Percentiles rank a stretch among this genome's conserved stretches.
phyloP scores from a whole-genome alignment of 2,797 vertebrate genomes.

The Pipistrellus kuhlii region DNA sequence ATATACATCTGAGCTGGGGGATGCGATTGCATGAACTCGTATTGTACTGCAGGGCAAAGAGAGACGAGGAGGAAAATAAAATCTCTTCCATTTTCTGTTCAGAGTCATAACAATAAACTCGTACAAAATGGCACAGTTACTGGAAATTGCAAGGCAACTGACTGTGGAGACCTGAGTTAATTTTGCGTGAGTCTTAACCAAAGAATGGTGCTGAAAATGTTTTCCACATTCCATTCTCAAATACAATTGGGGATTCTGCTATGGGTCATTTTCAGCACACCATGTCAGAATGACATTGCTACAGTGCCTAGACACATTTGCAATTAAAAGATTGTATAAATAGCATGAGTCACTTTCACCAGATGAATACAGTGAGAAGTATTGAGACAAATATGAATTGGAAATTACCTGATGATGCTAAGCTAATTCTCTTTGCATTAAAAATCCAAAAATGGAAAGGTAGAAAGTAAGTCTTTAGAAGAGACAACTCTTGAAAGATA shows the following conservation, averaged over 20 bases:
- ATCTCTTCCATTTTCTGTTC: slow-evolving; percentile 25
- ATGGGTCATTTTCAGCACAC: not conserved
- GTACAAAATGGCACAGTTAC: slow-evolving; percentile 38
- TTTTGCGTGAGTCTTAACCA: not conserved
- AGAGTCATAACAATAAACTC: slow-evolving; percentile 50
- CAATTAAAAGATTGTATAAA: not conserved
- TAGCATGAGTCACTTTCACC: not conserved
- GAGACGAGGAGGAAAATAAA: slow-evolving; percentile 49
- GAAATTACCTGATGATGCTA: slow-evolving; percentile 11
- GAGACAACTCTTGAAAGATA: not conserved
- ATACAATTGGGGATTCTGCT: not conserved
- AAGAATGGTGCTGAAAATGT: not conserved
- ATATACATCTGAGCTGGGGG: slow-evolving; percentile 68
- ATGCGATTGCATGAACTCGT: not conserved
- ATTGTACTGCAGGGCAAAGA: not conserved
- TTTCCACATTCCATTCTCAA: not conserved
- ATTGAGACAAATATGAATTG: not conserved
- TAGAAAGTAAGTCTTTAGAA: not conserved
- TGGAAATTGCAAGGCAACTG: slow-evolving; percentile 27
- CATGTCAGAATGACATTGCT: not conserved
- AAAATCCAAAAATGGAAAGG: not conserved
- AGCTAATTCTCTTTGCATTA: not conserved
- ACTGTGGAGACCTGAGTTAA: not conserved
- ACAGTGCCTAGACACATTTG: not conserved
- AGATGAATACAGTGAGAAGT: slow-evolving; percentile 24